Conservation (phyloP, 2,797 vertebrate genomes). For the Diglossa cyanea region DNA sequence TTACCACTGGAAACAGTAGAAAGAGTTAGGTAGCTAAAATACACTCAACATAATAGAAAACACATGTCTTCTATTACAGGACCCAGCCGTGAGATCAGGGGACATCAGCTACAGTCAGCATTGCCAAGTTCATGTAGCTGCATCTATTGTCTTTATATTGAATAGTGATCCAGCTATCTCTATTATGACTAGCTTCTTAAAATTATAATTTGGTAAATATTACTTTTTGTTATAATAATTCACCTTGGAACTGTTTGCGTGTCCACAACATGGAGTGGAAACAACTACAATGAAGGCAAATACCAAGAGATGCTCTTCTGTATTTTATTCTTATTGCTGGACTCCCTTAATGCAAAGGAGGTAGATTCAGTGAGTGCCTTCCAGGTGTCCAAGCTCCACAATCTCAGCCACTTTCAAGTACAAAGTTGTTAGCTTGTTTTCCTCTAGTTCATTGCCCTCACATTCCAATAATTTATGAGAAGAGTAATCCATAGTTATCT, state of each 20-base stretch:
- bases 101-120: background rate
- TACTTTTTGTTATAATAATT: background rate
- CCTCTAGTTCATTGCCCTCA: background rate
- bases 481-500: background rate
- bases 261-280: background rate
- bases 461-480: background rate
- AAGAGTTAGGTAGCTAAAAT: conserved; percentile 24
- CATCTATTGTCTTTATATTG: background rate
- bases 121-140: background rate
- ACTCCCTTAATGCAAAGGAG: background rate
- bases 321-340: background rate
- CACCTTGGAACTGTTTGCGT: background rate
- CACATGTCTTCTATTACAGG: background rate
- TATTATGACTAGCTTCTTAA: background rate
- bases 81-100: background rate
- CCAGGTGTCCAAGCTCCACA: background rate
- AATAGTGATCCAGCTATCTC: background rate
- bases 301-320: background rate
- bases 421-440: background rate
- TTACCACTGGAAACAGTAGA: background rate
- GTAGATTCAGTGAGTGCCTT: background rate
- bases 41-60: background rate
- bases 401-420: background rate
- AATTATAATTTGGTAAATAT: background rate
- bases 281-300: background rate